Conservation (phyloP, 2,888 invertebrate genomes). For the Serripes groenlandicus region DNA sequence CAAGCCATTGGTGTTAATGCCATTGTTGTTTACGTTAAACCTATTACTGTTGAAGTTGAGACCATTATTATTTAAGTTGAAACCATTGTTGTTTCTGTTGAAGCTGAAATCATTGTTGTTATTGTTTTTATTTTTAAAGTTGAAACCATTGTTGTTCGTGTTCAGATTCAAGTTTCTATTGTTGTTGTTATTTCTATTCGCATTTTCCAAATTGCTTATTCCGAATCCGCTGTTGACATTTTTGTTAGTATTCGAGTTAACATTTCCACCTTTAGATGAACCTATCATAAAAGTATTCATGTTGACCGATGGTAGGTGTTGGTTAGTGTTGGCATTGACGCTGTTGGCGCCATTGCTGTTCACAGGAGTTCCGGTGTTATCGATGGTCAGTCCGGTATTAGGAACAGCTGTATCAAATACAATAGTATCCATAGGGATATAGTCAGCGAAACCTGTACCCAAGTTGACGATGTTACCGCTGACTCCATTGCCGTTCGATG, state of each 20-base stretch:
- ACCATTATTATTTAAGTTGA: conserved; percentile 10
- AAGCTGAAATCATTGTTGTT: conserved; percentile 21
- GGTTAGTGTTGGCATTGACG: not conserved
- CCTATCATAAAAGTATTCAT: not conserved
- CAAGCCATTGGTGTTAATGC: not conserved
- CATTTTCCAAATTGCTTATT: no score
- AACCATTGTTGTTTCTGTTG: conserved; percentile 32
- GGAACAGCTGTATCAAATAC: not conserved
- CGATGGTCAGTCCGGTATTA: not conserved
- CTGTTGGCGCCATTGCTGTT: not conserved
- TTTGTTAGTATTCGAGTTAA: not conserved
- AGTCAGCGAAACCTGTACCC: conserved; percentile 4
- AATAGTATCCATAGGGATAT: conserved; percentile 19
- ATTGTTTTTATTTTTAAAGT: conserved; percentile 28
- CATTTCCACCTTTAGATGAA: not conserved
- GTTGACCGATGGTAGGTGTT: not conserved
- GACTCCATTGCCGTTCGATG: not conserved
- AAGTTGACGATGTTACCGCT: not conserved
- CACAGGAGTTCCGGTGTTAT: not conserved
- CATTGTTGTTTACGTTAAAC: not conserved
- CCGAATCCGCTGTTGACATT: not conserved
- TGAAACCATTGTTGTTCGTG: conserved; percentile 19
- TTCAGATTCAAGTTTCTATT: no score
- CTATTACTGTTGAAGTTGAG: conserved; percentile 10
- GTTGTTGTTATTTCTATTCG: no score